Evolutionary conservation across 2,113 vertebrate genomes (phyloP), one percentile per base, ranked within the genome.

Genomic region (Saiga tatarica): DNA sequence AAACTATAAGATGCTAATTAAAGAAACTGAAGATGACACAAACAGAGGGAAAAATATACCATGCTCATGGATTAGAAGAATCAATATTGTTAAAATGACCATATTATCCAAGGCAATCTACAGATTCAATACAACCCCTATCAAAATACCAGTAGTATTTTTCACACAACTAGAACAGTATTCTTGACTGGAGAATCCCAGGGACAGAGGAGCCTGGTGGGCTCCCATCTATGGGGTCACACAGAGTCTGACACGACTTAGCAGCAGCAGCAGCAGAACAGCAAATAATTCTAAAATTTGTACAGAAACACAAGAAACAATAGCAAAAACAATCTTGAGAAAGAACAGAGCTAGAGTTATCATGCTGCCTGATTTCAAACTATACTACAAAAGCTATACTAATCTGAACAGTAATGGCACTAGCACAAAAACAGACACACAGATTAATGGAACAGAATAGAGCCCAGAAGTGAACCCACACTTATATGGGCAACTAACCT

Each of bases 141-240:
- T 45, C 74, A 78, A 78, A 78, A 78, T 78, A 78, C 39, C 74
- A 45, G 39, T 16, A 45, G 39, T 28, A 78, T 45, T 45, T 78
- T 78, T 45, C 76, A 78, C 42, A 78, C 42, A 78, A 30, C 76
- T 47, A 47, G 42, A 78, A 78, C n/a, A 71, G n/a, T 36, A 11
- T 71, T 71, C n/a, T 36, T 21, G 64, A n/a, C 64, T 71, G n/a
- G 64, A 71, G 64, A 71, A 10, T 71, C n/a, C 64, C 64, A 71
- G 17, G 4, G 64, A 71, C 17, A 21, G n/a, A 36, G n/a, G 17
- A 36, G 64, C n/a, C 64, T 36, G 17, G n/a, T 71, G n/a, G n/a
- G n/a, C 64, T 71, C 17, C 17, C 8, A 0, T 21, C n/a, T 36
- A 11, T 21, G n/a, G 17, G 64, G 64, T 71, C 2, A 0, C n/a